Evolutionary conservation across 2,888 invertebrate genomes (phyloP), one percentile per base, ranked within the genome.

Genomic region (Lordiphosa fenestrarum): DNA sequence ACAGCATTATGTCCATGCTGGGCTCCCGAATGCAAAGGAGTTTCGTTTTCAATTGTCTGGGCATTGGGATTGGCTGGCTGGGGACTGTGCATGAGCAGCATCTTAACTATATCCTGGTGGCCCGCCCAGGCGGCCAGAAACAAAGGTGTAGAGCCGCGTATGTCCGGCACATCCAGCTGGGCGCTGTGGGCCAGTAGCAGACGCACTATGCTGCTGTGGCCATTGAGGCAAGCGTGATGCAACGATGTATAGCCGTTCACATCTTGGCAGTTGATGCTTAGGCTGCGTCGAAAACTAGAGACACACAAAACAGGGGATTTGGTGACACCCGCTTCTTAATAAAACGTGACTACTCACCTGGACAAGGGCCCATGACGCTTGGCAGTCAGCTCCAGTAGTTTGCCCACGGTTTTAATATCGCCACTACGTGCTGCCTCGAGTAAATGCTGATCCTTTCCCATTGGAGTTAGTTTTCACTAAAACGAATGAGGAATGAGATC

Each of bases 371-470:
- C 96, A 93, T 95, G 95, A 92, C 95, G 95, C 92, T 94, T 96
- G 87, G 94, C 93, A 91, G 94, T 93, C 90, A 95, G 94, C 84
- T 93, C 94, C 84, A 98, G 91, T 88, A 98, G 94, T 92, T 96
- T 97, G 90, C 96, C 96, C 71, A 97, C 96, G 77, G 94, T 93
- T 84, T 93, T 92, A 85, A 94, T 93, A 90, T 97, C 96, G 86
- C 97, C 98, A 91, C 94, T 95, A 86, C 97, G 93, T 83, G 97
- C 96, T 77, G 97, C 98, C 89, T 98, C 97, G 89, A 98, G 92
- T 90, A 98, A 92, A 91, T 98, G 97, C 90, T 97, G 96, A 91
- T 98, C 97, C 91, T 96, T 96, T 88, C 98, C 98, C 97, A 98
- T 98, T 55, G 53, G 41, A 53, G 35, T 47, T 35, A 46, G 35